These are phyloP conservation scores for Clytia hemisphaerica DNA, from an alignment of 30 jellyfish, hydroid and myxozoan species.

Conservation along the genomic window DNA sequence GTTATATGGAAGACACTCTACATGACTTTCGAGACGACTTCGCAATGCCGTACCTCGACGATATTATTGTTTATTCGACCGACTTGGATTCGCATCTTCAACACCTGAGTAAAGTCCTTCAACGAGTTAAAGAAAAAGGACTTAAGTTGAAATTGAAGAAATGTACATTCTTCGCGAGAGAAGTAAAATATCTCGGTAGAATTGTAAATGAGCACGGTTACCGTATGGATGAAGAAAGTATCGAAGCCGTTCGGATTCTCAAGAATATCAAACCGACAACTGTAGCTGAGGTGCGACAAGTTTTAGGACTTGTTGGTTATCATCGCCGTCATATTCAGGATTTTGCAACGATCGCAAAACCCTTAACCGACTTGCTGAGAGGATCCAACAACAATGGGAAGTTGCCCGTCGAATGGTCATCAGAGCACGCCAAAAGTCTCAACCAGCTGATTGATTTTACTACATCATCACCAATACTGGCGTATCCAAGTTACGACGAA, in stretches of 20 bases:
- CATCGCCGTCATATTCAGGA: constrained; percentile 19
- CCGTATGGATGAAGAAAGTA: constrained; percentile 19
- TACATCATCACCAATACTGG: constrained; percentile 32
- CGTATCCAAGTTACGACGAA: constrained; percentile 26
- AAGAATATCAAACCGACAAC: constrained; percentile 17
- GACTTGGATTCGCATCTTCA: constrained; percentile 19
- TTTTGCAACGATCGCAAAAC: constrained; percentile 32
- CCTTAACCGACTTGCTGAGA: constrained; percentile 19
- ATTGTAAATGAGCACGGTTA: constrained; percentile 23
- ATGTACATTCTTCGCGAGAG: constrained; percentile 29
- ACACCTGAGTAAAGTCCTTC: constrained; percentile 31
- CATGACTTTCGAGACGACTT: constrained; percentile 35
- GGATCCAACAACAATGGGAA: constrained; percentile 16
- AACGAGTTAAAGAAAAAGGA: constrained; percentile 22
- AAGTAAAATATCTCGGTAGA: constrained; percentile 37
- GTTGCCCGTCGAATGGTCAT: constrained; percentile 24
- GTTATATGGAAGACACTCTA: constrained; percentile 39
- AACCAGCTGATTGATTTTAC: constrained; percentile 15
- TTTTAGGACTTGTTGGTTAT: constrained; percentile 27
- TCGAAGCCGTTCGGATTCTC: constrained; percentile 22
- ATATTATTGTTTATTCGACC: constrained; percentile 27
- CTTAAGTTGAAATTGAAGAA: constrained; percentile 42
- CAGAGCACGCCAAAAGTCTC: constrained; percentile 19
- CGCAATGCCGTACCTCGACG: constrained; percentile 46
- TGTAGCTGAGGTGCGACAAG: constrained; percentile 32